These are phyloP conservation scores for Paraplagusia blochii DNA, from an alignment of 2,113 vertebrate genomes.

Conservation along the genomic window DNA sequence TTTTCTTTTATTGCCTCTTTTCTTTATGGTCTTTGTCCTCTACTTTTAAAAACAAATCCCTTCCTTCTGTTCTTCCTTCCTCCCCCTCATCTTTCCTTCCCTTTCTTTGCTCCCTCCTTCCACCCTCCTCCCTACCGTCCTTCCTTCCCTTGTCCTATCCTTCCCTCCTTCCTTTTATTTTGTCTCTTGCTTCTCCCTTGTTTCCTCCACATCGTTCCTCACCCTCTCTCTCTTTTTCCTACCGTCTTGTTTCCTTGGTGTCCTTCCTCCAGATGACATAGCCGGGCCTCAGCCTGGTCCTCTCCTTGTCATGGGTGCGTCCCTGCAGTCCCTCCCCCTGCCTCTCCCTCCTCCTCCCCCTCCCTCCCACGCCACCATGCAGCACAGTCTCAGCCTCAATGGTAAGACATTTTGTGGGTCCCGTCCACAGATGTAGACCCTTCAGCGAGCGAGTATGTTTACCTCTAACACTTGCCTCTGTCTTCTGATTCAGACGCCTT, in stretches of 20 bases:
- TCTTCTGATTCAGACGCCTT: constrained; percentile 80
- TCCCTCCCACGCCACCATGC: constrained; percentile 90
- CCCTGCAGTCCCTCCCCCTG: constrained; percentile 94
- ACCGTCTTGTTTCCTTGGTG: constrained; percentile 7
- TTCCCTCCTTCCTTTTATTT: neutral
- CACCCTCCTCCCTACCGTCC: neutral
- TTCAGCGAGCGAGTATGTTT: no score
- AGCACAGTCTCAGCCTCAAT: constrained; percentile 83
- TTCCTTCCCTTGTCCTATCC: neutral
- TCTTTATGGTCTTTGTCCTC: neutral
- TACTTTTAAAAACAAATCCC: neutral
- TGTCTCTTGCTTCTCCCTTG: neutral
- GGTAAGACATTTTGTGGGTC: constrained; percentile 54
- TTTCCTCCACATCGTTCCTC: neutral
- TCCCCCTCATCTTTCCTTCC: neutral
- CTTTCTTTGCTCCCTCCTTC: neutral
- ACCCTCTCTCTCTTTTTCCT: neutral
- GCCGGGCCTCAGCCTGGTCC: constrained; percentile 90
- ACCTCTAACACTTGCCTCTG: neutral
- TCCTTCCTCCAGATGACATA: constrained; percentile 88
- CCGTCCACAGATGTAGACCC: no score
- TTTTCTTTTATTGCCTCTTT: neutral
- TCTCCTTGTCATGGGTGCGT: constrained; percentile 91
- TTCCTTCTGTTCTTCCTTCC: constrained; percentile 11
- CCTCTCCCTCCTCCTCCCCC: constrained; percentile 94